These are phyloP conservation scores for Leptobrachium ailaonicum DNA, from an alignment of 2,113 vertebrate genomes.

Conservation along the genomic window DNA sequence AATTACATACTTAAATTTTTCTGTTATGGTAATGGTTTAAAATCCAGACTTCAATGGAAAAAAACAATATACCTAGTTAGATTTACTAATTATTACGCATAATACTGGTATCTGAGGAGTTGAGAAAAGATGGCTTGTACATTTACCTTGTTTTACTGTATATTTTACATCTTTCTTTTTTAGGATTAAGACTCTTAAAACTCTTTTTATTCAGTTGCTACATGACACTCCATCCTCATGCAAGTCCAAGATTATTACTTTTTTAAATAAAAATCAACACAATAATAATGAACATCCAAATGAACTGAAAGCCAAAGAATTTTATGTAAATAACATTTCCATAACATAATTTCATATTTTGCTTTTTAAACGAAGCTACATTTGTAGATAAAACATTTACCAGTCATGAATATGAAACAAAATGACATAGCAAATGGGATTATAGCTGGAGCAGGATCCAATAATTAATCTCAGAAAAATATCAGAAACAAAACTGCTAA, in stretches of 20 bases:
- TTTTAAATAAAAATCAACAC: background rate
- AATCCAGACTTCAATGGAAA: no score
- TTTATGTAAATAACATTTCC: constrained; percentile 35
- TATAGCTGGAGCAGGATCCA: constrained; percentile 13
- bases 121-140: no score
- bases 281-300: background rate
- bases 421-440: constrained; percentile 38
- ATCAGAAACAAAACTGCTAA: constrained; percentile 35
- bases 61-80: no score
- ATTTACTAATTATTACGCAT: no score
- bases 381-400: constrained; percentile 34
- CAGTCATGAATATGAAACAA: constrained; percentile 16
- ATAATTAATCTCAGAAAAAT: constrained; percentile 34
- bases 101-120: no score
- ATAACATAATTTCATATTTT: constrained; percentile 12
- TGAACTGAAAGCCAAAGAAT: constrained; percentile 12
- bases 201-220: no score
- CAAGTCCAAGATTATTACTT: background rate
- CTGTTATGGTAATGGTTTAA: no score
- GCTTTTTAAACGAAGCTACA: constrained; percentile 17
- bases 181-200: no score
- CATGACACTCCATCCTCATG: no score
- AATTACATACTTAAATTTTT: no score
- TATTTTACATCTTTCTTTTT: no score
- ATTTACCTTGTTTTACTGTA: no score